phyloP scores from a whole-genome alignment of 2,797 vertebrate genomes.

The Fistularia commersonii region DNA sequence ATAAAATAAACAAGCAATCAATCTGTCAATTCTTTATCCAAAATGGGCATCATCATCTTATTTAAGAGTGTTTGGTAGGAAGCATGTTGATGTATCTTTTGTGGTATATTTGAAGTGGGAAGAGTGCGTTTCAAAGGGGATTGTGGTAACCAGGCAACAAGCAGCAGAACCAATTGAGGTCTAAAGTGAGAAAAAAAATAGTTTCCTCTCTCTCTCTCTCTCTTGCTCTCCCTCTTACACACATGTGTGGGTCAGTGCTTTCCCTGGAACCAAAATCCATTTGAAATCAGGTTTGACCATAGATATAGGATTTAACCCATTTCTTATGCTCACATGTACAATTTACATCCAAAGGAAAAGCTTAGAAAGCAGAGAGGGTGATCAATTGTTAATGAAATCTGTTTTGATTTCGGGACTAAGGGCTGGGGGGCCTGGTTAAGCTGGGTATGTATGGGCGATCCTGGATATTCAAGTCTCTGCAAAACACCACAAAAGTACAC shows the following conservation, averaged over 20 bases:
- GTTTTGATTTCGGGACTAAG: too few relatives aligned
- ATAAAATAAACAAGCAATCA: constrained; percentile 5
- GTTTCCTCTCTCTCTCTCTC: constrained; percentile 29
- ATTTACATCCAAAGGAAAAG: constrained; percentile 50
- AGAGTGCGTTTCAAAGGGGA: constrained; percentile 70
- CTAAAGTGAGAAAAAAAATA: constrained; percentile 50
- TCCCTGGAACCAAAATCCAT: constrained; percentile 54
- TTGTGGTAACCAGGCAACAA: constrained; percentile 80
- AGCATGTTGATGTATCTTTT: constrained; percentile 70
- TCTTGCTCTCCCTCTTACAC: constrained; percentile 23
- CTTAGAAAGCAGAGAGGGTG: constrained; percentile 30
- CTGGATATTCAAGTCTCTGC: too few relatives aligned
- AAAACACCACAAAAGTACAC: too few relatives aligned
- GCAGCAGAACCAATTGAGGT: constrained; percentile 73
- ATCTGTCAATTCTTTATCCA: constrained; percentile 49
- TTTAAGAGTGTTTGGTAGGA: constrained; percentile 64
- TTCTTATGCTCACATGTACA: constrained; percentile 44
- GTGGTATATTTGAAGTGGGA: constrained; percentile 70
- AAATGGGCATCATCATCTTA: constrained; percentile 56
- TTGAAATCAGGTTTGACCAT: constrained; percentile 49
- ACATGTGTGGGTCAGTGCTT: constrained; percentile 52
- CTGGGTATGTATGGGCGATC: too few relatives aligned
- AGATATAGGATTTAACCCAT: constrained; percentile 47
- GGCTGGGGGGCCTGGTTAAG: too few relatives aligned
- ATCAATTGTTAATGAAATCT: constrained; percentile 36